Percentiles rank a stretch among this genome's conserved stretches.
These are phyloP conservation scores for Oligia fasciuncula DNA, from an alignment of 2,888 invertebrate genomes.

Conservation along the genomic window DNA sequence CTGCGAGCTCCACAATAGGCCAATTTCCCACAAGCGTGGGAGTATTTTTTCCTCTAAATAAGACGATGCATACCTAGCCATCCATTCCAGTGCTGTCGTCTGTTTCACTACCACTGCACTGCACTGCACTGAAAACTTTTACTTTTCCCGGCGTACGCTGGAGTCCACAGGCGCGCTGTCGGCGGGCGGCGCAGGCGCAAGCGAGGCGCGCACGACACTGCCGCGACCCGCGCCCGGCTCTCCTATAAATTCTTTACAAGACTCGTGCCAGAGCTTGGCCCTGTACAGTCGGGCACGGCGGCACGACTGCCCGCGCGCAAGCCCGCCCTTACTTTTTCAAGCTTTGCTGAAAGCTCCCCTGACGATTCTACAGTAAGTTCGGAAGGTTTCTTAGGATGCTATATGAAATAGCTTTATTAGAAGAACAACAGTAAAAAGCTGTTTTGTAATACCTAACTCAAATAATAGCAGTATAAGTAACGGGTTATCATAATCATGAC, in stretches of 20 bases:
- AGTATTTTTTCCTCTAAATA: conserved; percentile 66
- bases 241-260: conserved; percentile 88
- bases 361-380: not conserved
- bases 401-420: not conserved
- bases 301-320: conserved; percentile 44
- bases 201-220: conserved; percentile 74
- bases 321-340: conserved; percentile 73
- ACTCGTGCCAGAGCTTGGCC: conserved; percentile 86
- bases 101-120: conserved; percentile 76
- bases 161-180: conserved; percentile 42
- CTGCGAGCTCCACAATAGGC: conserved; percentile 61
- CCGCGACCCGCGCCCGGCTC: conserved; percentile 81
- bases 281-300: conserved; percentile 83
- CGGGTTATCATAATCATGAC: not conserved
- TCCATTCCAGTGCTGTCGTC: conserved; percentile 79
- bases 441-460: not conserved
- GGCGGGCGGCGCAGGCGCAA: conserved; percentile 68
- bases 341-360: conserved; percentile 30
- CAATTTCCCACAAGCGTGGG: conserved; percentile 67
- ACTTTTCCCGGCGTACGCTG: conserved; percentile 73
- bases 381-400: not conserved
- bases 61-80: conserved; percentile 79
- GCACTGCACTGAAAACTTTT: conserved; percentile 80
- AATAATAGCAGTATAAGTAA: not conserved
- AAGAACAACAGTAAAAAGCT: no score